phyloP scores from a whole-genome alignment of 2,888 invertebrate species.

The Standfussiana lucernea region DNA sequence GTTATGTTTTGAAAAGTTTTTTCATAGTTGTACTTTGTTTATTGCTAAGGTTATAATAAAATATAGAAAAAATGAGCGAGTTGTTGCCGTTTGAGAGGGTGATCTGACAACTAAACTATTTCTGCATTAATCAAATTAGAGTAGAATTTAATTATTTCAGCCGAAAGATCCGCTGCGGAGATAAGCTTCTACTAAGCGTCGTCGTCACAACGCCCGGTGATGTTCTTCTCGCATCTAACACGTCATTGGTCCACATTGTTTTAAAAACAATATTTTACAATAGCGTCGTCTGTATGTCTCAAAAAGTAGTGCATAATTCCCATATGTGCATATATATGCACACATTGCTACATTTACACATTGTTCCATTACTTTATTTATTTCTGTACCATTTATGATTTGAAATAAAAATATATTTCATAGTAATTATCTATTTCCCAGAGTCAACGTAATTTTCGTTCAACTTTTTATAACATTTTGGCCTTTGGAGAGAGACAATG shows the following conservation, averaged over 20 bases:
- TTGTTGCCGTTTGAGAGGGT: neutral
- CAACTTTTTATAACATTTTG: neutral
- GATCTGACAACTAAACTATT: neutral
- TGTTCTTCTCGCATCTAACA: neutral
- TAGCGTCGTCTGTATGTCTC: neutral
- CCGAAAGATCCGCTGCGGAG: neutral
- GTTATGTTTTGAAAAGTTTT: conserved; percentile 3
- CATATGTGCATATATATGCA: neutral
- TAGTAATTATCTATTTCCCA: neutral
- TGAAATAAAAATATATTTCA: neutral
- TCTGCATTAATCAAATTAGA: neutral
- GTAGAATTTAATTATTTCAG: neutral
- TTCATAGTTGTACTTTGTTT: neutral
- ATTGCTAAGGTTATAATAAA: neutral
- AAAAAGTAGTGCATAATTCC: neutral
- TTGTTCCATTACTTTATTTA: too few relatives aligned
- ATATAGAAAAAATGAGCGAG: neutral
- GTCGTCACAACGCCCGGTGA: neutral
- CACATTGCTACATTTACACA: too few relatives aligned
- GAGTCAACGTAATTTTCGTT: neutral
- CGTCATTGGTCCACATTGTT: neutral
- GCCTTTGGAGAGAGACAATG: neutral
- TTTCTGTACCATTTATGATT: neutral
- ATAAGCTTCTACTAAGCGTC: neutral
- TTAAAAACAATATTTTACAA: neutral